A percentile compares a stretch with the other conserved stretches of the same genome.
phyloP scores from a whole-genome alignment of 1,140 invertebrate genomes.

The Cherax destructor region DNA sequence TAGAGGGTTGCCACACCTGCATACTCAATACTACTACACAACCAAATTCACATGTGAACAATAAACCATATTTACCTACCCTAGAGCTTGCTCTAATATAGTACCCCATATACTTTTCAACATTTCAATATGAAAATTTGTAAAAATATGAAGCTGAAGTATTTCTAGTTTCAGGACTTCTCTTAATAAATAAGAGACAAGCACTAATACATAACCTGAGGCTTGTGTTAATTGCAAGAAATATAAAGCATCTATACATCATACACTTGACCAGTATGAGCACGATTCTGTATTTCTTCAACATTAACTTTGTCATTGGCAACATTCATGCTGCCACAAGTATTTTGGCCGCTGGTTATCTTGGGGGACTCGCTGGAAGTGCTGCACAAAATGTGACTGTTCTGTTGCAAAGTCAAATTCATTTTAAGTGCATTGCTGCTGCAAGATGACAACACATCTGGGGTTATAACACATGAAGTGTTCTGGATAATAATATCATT shows the following conservation, averaged over 20 bases:
- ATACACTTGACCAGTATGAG: slow-evolving; percentile 39
- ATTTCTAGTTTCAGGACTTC: background rate
- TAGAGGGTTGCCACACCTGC: too few species aligned
- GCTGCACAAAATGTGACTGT: background rate
- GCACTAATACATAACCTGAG: background rate
- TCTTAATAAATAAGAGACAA: background rate
- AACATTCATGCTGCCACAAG: background rate
- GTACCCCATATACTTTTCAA: too few species aligned
- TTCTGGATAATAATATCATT: slow-evolving; percentile 38
- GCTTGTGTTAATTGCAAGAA: background rate
- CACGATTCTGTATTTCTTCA: background rate
- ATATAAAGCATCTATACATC: slow-evolving; percentile 37
- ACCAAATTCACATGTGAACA: too few species aligned
- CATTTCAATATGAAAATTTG: background rate
- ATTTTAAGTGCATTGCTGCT: slow-evolving; percentile 28
- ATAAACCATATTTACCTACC: too few species aligned
- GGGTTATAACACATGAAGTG: slow-evolving; percentile 36
- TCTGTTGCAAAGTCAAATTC: background rate
- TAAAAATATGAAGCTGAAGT: background rate
- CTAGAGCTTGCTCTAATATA: too few species aligned
- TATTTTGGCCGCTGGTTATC: background rate
- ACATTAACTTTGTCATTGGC: background rate
- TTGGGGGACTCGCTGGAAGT: background rate
- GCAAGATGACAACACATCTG: slow-evolving; percentile 48
- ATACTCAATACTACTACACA: too few species aligned